Base-by-base conservation (phyloP, 2,888 invertebrate genomes). In the Hedychridium roseum region DNA sequence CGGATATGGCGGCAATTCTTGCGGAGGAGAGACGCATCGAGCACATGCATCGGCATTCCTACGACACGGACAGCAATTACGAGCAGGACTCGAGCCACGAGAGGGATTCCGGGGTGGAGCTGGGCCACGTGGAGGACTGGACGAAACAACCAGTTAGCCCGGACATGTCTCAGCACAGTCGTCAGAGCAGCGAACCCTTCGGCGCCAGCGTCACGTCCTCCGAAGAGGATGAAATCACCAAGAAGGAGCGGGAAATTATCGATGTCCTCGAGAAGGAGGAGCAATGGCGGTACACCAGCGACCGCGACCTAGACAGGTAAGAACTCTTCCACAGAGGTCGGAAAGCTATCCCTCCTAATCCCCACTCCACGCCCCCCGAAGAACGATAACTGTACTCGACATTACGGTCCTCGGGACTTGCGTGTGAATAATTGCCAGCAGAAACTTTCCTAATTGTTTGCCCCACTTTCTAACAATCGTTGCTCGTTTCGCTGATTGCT, bases 131-230 rank as follows among this genome's bases (percentile, higher is more conserved):
- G 6, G 79, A 80, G 42, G 79, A 79, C 23, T 78, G 79, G 79
- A 60, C 69, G 5, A 79, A 79, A 46, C 78, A 78, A 43, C 72
- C 78, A 2, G 71, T 77, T 17, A 78, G 78, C 34, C 78, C 78
- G 0, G 78, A 78, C 49, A 78, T 78, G 78, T 78, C 78, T 0
- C 86, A 88, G 63, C 91, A 91, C 68, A 90, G 90, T 69, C 85
- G 91, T 64, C 91, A 91, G 74, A 90, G 90, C 70, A 91, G 91
- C 78, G 91, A 90, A 79, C 88, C 88, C 2, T 89, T 88, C 78
- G 81, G 80, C 7, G 89, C 88, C 5, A 86, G 87, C 69, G 83
- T 87, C 37, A 88, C 88, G 27, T 90, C 90, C 4, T 80, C 81
- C 6, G 91, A 91, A 70, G 92, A 92, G 75, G 91, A 90, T 68